A percentile compares a stretch with the other conserved stretches of the same genome.
Evolutionary conservation across 2,113 vertebrate genomes (phyloP).

Genomic region (Corvus cornix): DNA sequence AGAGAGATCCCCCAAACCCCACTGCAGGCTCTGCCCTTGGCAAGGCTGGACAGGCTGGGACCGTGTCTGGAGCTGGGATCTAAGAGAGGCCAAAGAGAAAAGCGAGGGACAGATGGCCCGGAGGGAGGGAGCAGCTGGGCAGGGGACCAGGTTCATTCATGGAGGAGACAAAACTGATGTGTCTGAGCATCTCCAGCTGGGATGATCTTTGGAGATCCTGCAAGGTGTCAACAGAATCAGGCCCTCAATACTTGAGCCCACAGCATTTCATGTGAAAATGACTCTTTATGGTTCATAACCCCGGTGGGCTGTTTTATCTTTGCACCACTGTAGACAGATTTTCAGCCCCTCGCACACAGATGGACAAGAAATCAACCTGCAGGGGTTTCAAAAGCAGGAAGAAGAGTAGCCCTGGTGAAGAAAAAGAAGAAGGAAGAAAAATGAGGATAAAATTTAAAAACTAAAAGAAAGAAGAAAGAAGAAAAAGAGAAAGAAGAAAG

Average conservation of each 20-base stretch:
- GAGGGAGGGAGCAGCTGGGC: not conserved
- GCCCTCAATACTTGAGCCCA: not conserved
- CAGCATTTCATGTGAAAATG: not conserved
- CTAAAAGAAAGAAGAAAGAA: not conserved
- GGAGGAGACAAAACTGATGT: not conserved
- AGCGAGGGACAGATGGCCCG: not conserved
- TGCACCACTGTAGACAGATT: not conserved
- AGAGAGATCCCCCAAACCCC: not conserved
- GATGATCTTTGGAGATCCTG: not conserved
- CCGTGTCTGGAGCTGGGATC: not conserved
- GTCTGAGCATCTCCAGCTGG: not conserved
- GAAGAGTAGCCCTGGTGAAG: not conserved
- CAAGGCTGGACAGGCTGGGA: accelerated
- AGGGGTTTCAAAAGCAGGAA: not conserved
- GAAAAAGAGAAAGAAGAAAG: no score
- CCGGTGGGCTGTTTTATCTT: not conserved
- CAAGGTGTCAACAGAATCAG: not conserved
- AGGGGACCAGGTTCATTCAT: accelerated
- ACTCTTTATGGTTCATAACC: not conserved
- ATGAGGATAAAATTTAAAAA: not conserved
- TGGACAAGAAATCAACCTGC: not conserved
- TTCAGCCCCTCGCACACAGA: not conserved
- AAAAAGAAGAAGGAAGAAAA: not conserved
- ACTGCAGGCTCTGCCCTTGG: not conserved
- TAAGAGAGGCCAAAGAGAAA: not conserved